These are phyloP conservation scores for Antitype chi DNA, from an alignment of 2,888 invertebrate genomes.

Conservation along the genomic window DNA sequence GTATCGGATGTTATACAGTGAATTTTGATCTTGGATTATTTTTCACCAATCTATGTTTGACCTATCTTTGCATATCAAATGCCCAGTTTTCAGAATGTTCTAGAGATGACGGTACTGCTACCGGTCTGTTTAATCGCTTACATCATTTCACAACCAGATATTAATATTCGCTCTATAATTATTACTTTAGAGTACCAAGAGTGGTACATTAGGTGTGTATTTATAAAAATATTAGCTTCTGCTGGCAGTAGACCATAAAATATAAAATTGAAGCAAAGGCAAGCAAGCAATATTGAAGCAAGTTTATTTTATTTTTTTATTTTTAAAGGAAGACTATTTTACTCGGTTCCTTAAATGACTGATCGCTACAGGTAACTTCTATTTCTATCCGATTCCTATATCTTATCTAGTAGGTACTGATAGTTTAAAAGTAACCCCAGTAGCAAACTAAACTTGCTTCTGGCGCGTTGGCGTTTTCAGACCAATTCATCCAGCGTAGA, in stretches of 20 bases:
- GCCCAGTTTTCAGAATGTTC: not conserved
- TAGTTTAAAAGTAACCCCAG: too few relatives aligned
- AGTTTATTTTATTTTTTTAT: too few relatives aligned
- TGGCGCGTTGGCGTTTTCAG: not conserved
- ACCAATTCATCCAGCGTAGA: not conserved
- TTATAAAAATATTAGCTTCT: not conserved
- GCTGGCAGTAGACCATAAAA: not conserved
- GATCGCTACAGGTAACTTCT: not conserved
- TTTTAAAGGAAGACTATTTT: not conserved
- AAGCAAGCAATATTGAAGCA: too few relatives aligned
- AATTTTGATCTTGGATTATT: not conserved
- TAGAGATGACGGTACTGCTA: not conserved
- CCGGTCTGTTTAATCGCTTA: slow-evolving; percentile 23
- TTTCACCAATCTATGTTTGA: not conserved
- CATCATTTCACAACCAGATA: slow-evolving; percentile 37
- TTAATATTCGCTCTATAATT: slow-evolving; percentile 29
- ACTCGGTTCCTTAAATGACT: not conserved
- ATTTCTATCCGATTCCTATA: too few relatives aligned
- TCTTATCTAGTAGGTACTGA: not conserved
- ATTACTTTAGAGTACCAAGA: slow-evolving; percentile 24
- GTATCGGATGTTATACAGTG: not conserved
- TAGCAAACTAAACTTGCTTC: not conserved
- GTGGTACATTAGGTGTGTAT: not conserved
- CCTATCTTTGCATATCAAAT: not conserved
- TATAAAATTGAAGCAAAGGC: not conserved